Conservation (phyloP, 2,797 vertebrate species). For the Premnoplex brunnescens region DNA sequence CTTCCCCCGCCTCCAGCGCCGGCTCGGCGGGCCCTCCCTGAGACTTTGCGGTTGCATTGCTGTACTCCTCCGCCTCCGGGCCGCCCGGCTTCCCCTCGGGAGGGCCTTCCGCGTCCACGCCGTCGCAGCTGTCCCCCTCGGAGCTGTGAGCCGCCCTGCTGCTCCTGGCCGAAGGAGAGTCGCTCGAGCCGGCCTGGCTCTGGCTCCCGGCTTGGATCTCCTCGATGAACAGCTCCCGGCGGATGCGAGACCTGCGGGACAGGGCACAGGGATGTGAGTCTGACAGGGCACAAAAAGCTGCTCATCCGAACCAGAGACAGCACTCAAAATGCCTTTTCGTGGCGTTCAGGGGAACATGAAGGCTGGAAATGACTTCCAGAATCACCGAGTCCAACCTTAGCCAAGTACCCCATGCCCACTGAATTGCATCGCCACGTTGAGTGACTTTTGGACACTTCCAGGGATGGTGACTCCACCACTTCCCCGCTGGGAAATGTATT, state of each 20-base stretch:
- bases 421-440: fast-evolving
- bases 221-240: conserved; percentile 97
- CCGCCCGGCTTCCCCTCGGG: conserved; percentile 80
- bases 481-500: background rate
- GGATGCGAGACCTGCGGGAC: conserved; percentile 91
- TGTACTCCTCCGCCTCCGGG: conserved; percentile 73
- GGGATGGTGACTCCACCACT: background rate
- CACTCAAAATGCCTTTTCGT: fast-evolving
- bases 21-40: conserved; percentile 80
- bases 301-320: fast-evolving
- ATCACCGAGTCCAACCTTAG: fast-evolving
- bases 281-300: fast-evolving
- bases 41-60: conserved; percentile 77
- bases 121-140: conserved; percentile 97
- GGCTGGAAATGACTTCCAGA: background rate
- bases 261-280: background rate
- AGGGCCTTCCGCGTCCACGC: conserved; percentile 90
- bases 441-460: fast-evolving
- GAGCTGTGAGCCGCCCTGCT: conserved; percentile 84
- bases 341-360: background rate
- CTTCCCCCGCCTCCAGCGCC: conserved; percentile 74
- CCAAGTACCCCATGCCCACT: background rate
- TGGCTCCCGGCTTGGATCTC: conserved; percentile 93
- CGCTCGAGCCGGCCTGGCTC: conserved; percentile 87
- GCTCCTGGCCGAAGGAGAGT: conserved; percentile 89